Evolutionary conservation across 2,113 vertebrate species (phyloP), one percentile per base, ranked within the genome.

Genomic region (Phyllopteryx taeniolatus): DNA sequence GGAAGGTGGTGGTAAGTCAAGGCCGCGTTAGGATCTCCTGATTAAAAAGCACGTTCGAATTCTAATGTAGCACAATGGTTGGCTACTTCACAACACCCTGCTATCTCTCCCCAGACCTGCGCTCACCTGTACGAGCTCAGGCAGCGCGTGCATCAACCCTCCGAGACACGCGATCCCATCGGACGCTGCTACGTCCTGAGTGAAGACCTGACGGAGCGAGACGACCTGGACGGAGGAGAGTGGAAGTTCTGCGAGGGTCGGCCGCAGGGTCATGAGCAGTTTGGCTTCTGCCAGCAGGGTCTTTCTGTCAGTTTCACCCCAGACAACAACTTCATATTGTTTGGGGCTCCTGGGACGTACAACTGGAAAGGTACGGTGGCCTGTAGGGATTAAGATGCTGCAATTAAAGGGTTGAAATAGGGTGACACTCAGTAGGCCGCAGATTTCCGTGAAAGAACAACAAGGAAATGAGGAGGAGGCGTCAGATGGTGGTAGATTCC

Each of bases 191-290:
- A 96, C 44, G 91, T 99, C 79, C 91, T 99, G 56, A 97, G 96
- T 72, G 94, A 98, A 70, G 95, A 98, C 83, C 90, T 99, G 87
- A 90, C 89, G 0, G 89, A 91, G 81, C 87, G 78, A 0, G 96
- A 98, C 0, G 95, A 97, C 79, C 75, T 95, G 82, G 95, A 98
- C 3, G 96, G 97, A 0, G 96, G 96, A 2, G 95, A 98, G 69
- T 98, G 96, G 96, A 97, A 96, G 62, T 98, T 99, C 90, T 99
- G 97, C 3, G 92, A 98, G 87, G 96, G 96, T 7, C 92, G 97
- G 0, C 86, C 95, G 0, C 95, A 95, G 87, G 94, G 96, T 66
- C 97, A 99, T 0, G 96, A 99, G 53, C 95, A 95, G 53, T 98
- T 99, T 68, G 96, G 97, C 3, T 95, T 94, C 90, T 99, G 97